Evolutionary conservation across 2,888 invertebrate species (phyloP).

Genomic region (Ormyrus pomaceus): DNA sequence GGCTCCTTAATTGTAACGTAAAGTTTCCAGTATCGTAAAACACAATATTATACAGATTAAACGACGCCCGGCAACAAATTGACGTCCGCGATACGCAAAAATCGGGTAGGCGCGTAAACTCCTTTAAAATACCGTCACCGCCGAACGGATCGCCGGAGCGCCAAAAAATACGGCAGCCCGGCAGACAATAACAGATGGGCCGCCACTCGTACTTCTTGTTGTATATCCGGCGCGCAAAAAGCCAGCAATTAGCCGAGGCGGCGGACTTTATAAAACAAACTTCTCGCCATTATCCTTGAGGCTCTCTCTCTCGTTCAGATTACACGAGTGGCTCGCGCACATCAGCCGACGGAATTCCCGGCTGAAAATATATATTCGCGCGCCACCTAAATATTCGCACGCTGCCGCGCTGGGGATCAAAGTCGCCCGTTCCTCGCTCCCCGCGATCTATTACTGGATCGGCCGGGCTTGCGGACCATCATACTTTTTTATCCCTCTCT

Average conservation of each 20-base stretch:
- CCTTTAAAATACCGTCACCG: too few species aligned
- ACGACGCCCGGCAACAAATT: too few species aligned
- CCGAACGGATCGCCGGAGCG: neutral
- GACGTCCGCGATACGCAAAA: too few species aligned
- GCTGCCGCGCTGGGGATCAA: conserved; percentile 26
- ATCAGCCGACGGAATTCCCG: conserved; percentile 9
- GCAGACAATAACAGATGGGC: too few species aligned
- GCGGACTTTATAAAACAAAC: conserved; percentile 27
- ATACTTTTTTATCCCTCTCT: conserved; percentile 15
- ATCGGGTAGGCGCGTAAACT: too few species aligned
- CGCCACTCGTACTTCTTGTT: too few species aligned
- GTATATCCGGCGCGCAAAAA: conserved; percentile 12
- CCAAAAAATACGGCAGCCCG: neutral
- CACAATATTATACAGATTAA: too few species aligned
- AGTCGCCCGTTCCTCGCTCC: neutral
- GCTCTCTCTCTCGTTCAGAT: neutral
- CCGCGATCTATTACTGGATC: conserved; percentile 47
- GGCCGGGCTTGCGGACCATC: neutral
- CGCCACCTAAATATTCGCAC: conserved; percentile 4
- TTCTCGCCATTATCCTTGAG: conserved; percentile 1
- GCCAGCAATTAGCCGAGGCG: conserved; percentile 31
- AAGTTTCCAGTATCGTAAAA: too few species aligned
- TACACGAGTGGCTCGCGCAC: neutral
- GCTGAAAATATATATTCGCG: neutral
- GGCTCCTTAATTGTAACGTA: too few species aligned